Evolutionary conservation across 1,140 invertebrate species (phyloP).

Genomic region (Sarcophaga peregrina): DNA sequence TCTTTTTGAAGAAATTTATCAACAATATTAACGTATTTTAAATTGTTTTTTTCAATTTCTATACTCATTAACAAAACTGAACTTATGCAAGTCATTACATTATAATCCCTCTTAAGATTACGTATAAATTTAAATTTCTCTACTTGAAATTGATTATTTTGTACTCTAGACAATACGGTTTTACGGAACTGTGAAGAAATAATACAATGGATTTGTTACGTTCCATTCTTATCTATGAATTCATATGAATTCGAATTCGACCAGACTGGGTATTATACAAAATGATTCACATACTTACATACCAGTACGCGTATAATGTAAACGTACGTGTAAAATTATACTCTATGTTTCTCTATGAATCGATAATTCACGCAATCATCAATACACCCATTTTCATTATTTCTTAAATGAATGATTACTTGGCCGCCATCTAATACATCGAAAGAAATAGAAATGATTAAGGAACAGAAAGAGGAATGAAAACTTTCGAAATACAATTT

Average conservation of each 20-base stretch:
- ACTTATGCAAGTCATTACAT: too few species aligned
- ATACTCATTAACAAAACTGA: too few species aligned
- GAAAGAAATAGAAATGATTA: background rate
- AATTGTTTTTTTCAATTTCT: too few species aligned
- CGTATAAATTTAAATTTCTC: conserved; percentile 11
- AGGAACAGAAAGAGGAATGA: background rate
- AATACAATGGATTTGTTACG: background rate
- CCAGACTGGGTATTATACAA: background rate
- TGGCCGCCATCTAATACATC: too few species aligned
- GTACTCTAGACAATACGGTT: background rate
- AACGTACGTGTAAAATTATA: background rate
- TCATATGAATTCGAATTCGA: background rate
- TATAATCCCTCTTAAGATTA: conserved; percentile 10
- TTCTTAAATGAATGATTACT: too few species aligned
- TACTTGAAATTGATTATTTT: conserved; percentile 5
- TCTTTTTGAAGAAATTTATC: too few species aligned
- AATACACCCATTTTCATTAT: background rate
- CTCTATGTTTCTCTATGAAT: background rate
- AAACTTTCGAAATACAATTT: background rate
- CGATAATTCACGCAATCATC: background rate
- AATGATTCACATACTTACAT: background rate
- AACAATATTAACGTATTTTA: too few species aligned
- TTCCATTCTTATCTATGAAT: background rate
- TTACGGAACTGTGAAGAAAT: background rate
- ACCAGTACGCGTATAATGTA: background rate